phyloP scores from a whole-genome alignment of 2,797 vertebrate genomes.

The Threskiornis aethiopicus region DNA sequence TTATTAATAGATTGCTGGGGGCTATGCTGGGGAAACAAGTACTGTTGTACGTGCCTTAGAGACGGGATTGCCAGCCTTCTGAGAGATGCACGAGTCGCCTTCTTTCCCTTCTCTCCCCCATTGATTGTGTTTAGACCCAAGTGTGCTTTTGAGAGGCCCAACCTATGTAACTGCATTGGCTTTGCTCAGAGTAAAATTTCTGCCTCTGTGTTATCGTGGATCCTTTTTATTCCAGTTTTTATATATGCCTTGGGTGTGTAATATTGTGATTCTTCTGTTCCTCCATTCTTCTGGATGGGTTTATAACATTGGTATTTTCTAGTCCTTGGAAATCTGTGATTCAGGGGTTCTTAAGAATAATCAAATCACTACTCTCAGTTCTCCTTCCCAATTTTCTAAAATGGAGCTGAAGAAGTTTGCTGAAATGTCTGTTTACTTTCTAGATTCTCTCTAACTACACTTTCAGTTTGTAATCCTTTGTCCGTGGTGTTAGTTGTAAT shows the following conservation, averaged over 20 bases:
- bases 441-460: neutral
- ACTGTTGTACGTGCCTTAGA: neutral
- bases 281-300: rapidly evolving
- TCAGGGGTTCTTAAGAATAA: neutral
- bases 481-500: neutral
- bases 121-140: neutral
- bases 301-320: neutral
- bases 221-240: neutral
- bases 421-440: neutral
- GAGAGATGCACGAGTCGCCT: rapidly evolving
- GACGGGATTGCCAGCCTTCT: neutral
- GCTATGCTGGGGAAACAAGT: neutral
- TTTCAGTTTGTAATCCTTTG: neutral
- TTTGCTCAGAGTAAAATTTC: neutral
- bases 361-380: neutral
- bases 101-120: neutral
- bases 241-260: neutral
- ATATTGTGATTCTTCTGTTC: neutral
- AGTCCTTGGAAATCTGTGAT: neutral
- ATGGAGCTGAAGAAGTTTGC: neutral
- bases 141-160: neutral
- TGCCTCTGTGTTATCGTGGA: neutral
- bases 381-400: neutral
- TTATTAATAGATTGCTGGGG: neutral
- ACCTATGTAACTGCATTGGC: rapidly evolving